Base-by-base conservation (phyloP, 1,140 invertebrate genomes). In the Micrasema minimum region DNA sequence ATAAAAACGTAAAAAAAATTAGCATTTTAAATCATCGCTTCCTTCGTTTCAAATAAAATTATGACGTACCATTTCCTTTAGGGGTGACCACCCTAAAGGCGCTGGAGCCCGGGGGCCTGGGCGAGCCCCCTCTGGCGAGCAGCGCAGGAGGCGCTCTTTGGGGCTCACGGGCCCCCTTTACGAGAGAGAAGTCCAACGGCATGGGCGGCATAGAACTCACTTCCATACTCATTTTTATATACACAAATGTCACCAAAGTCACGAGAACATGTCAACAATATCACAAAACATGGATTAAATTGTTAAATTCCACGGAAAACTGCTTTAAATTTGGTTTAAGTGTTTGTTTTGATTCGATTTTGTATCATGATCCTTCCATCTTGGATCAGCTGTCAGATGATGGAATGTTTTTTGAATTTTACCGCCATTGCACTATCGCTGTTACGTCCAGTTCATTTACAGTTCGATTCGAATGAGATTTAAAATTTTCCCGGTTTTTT, bases 151-250 rank as follows among this genome's bases (percentile, higher is more conserved):
- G 31, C 6, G 81, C 79, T 3, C 82, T 80, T 16, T 77, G 26
- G 76, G 62, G 77, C 78, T 53, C 78, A 20, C 78, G 78, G 65
- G 69, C 82, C 59, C 71, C 64, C 26, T 70, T 72, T 22, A 83
- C 83, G 80, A 85, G 82, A 6, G 82, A 84, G 77, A 85, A 85
- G 82, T 85, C 83, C 80, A 85, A 74, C 69, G 83, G 83, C 83
- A 85, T 84, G 65, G 82, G 83, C 55, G 82, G 80, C 81, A 85
- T 83, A 18, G 83, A 80, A 82, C 83, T 85, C 72, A 85, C 79
- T 82, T 85, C 83, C 83, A 85, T 85, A 76, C 73, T 81, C 26
- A 31, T 31, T 2, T 31, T 31, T 31, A 31, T 7, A 31, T 2
- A 31, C 26, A 31, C 26, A 31, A 31, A 31, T 4, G 26, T 31